Percentiles rank a stretch among this genome's conserved stretches.
Evolutionary conservation across 2,888 invertebrate species (phyloP).

Genomic region (Chrysina gloriosa): DNA sequence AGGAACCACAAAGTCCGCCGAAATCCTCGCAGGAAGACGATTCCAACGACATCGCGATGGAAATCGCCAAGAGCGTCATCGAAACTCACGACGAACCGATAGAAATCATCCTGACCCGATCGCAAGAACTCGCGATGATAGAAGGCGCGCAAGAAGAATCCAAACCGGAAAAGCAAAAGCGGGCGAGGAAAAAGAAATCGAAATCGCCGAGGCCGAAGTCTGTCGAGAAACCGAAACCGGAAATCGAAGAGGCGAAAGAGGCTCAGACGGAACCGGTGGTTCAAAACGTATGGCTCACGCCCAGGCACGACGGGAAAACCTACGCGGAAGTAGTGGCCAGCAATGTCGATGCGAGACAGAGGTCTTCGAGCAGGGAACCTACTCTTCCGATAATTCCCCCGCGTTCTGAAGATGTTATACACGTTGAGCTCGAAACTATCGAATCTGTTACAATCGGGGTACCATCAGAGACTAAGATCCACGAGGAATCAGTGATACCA

Average conservation of each 20-base stretch:
- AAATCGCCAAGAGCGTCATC: constrained; percentile 41
- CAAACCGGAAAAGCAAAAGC: constrained; percentile 43
- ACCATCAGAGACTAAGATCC: background rate
- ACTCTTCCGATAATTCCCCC: background rate
- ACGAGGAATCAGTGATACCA: too few relatives aligned
- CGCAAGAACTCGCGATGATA: background rate
- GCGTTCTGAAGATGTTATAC: background rate
- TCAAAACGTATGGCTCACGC: constrained; percentile 66
- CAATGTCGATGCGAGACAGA: constrained; percentile 28
- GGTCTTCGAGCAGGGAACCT: constrained; percentile 31
- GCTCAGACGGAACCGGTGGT: constrained; percentile 44
- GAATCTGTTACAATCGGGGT: background rate
- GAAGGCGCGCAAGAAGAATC: constrained; percentile 40
- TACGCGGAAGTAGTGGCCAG: constrained; percentile 72
- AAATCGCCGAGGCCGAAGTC: constrained; percentile 47
- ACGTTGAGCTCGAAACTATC: background rate
- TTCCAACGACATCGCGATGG: constrained; percentile 34
- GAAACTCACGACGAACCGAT: constrained; percentile 32
- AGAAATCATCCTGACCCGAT: background rate
- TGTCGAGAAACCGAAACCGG: constrained; percentile 40
- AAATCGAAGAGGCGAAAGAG: constrained; percentile 38
- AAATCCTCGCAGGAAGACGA: constrained; percentile 43
- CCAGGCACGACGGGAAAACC: constrained; percentile 72
- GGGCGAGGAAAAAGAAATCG: constrained; percentile 49
- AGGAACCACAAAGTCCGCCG: constrained; percentile 2